Conservation (phyloP, 2,797 vertebrate genomes). For the Phylloscopus collybita region DNA sequence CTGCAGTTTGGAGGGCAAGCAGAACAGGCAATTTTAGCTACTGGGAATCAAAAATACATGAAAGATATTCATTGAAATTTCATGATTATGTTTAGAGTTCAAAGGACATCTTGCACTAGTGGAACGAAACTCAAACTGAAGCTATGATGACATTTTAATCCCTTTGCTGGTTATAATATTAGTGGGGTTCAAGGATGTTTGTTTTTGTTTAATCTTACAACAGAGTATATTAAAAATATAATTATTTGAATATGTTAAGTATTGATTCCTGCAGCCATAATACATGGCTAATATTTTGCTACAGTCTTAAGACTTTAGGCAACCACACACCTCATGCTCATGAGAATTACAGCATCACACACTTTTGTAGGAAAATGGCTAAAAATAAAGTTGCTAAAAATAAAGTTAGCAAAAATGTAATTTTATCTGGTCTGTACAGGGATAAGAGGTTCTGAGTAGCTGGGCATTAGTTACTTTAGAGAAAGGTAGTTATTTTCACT, state of each 20-base stretch:
- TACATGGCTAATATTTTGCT: not conserved
- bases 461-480: not conserved
- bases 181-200: not conserved
- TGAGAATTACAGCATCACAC: not conserved
- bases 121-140: constrained; percentile 54
- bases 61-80: constrained; percentile 58
- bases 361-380: not conserved
- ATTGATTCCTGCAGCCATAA: not conserved
- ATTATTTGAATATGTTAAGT: not conserved
- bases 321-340: not conserved
- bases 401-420: not conserved
- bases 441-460: not conserved
- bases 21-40: not conserved
- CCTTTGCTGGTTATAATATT: not conserved
- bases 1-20: not conserved
- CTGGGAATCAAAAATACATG: not conserved
- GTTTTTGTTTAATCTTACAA: not conserved
- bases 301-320: not conserved
- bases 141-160: constrained; percentile 28
- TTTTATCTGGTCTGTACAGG: not conserved
- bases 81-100: constrained; percentile 58
- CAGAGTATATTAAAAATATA: not conserved
- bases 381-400: not conserved
- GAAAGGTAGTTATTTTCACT: not conserved
- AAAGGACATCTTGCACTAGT: constrained; percentile 50